Evolutionary conservation across 2,888 invertebrate species (phyloP).

Genomic region (Troides aeacus): DNA sequence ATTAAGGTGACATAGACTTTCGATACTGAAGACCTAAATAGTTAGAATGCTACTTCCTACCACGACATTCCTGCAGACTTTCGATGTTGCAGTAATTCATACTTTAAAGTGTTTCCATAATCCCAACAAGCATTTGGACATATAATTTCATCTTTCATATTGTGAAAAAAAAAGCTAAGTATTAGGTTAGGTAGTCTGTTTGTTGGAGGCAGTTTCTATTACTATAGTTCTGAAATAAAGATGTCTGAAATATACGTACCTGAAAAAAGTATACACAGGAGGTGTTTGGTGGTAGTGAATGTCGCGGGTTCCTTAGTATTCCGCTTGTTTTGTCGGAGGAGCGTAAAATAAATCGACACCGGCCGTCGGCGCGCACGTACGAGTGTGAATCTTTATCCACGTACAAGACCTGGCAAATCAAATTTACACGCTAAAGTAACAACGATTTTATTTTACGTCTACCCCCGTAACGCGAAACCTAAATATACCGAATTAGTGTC

Average conservation of each 20-base stretch:
- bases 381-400: slow-evolving; percentile 88
- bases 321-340: slow-evolving; percentile 88
- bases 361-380: slow-evolving; percentile 85
- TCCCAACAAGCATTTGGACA: too few relatives aligned
- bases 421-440: slow-evolving; percentile 33
- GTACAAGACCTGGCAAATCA: slow-evolving; percentile 81
- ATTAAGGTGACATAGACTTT: too few relatives aligned
- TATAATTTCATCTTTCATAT: too few relatives aligned
- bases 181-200: too few relatives aligned
- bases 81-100: too few relatives aligned
- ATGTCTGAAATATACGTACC: slow-evolving; percentile 44
- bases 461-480: slow-evolving; percentile 21
- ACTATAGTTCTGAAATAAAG: too few relatives aligned
- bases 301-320: slow-evolving; percentile 86
- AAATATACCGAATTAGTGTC: slow-evolving; percentile 24
- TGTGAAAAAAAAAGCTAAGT: too few relatives aligned
- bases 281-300: slow-evolving; percentile 89
- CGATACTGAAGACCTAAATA: too few relatives aligned
- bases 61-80: too few relatives aligned
- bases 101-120: too few relatives aligned
- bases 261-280: slow-evolving; percentile 89
- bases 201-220: too few relatives aligned
- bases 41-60: too few relatives aligned
- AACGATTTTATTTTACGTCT: slow-evolving; percentile 26
- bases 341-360: slow-evolving; percentile 88